Evolutionary conservation across 2,113 vertebrate species (phyloP).

Genomic region (Tetraodon nigroviridis): DNA sequence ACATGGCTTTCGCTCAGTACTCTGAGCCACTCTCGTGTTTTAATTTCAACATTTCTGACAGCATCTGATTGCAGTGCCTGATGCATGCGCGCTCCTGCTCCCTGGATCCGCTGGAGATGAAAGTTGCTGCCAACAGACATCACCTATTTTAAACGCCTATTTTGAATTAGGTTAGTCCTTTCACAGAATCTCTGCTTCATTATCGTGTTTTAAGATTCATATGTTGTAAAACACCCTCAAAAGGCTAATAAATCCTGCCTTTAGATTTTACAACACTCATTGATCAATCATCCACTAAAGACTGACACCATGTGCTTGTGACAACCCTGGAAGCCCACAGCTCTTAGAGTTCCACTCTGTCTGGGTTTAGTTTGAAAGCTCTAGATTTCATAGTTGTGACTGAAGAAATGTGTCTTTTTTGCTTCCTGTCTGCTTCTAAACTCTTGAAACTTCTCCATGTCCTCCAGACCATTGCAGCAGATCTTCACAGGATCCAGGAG

Average conservation of each 20-base stretch:
- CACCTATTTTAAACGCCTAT: not conserved
- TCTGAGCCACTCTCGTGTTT: not conserved
- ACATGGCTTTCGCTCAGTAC: conserved; percentile 5
- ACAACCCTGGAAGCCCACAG: too few species aligned
- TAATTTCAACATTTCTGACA: not conserved
- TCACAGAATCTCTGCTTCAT: too few species aligned
- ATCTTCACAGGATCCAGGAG: conserved; percentile 19
- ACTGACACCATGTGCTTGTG: too few species aligned
- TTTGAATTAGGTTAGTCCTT: not conserved
- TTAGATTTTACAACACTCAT: not conserved
- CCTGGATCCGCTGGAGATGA: too few species aligned
- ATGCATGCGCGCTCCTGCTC: not conserved
- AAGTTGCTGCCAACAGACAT: not conserved
- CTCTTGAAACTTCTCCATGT: conserved; percentile 17
- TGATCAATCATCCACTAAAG: too few species aligned
- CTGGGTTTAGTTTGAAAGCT: too few species aligned
- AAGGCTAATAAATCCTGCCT: not conserved
- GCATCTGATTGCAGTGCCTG: not conserved
- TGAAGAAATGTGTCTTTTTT: not conserved
- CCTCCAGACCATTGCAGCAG: conserved; percentile 19
- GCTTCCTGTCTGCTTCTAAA: not conserved
- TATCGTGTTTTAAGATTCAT: not conserved
- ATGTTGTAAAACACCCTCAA: not conserved
- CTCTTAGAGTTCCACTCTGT: too few species aligned
- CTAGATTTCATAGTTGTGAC: too few species aligned